Evolutionary conservation across 2,113 vertebrate species (phyloP).

Genomic region (Hylia prasina): DNA sequence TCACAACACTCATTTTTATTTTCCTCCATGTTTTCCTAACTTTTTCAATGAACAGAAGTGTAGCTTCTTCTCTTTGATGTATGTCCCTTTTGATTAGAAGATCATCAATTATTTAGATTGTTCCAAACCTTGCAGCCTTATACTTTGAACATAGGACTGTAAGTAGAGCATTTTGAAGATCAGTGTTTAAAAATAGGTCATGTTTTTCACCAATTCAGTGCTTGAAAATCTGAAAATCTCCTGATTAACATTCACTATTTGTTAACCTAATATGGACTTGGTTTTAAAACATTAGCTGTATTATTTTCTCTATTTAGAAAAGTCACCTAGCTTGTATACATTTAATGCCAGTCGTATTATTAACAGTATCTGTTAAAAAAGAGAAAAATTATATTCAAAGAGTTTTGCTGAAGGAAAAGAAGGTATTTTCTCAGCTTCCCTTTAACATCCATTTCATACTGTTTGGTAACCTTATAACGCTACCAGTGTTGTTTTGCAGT

Average conservation of each 20-base stretch:
- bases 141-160: slow-evolving; percentile 59
- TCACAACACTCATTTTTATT: background rate
- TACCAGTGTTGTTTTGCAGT: background rate
- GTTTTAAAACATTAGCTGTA: slow-evolving; percentile 8
- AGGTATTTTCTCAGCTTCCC: background rate
- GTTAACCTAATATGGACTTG: background rate
- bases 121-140: slow-evolving; percentile 57
- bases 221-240: slow-evolving; percentile 41
- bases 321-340: background rate
- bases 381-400: background rate
- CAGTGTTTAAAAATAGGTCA: slow-evolving; percentile 66
- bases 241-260: slow-evolving; percentile 29
- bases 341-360: background rate
- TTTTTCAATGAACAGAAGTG: slow-evolving; percentile 44
- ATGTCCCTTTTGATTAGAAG: slow-evolving; percentile 62
- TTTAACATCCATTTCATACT: background rate
- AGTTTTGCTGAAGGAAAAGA: background rate
- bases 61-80: slow-evolving; percentile 59
- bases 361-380: background rate
- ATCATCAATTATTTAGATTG: slow-evolving; percentile 69
- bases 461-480: background rate
- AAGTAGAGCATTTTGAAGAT: slow-evolving; percentile 67
- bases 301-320: background rate
- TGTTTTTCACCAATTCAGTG: slow-evolving; percentile 48
- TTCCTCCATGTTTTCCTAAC: background rate